These are phyloP conservation scores for Pogonophryne albipinna DNA, from an alignment of 2,797 vertebrate species.

Conservation along the genomic window DNA sequence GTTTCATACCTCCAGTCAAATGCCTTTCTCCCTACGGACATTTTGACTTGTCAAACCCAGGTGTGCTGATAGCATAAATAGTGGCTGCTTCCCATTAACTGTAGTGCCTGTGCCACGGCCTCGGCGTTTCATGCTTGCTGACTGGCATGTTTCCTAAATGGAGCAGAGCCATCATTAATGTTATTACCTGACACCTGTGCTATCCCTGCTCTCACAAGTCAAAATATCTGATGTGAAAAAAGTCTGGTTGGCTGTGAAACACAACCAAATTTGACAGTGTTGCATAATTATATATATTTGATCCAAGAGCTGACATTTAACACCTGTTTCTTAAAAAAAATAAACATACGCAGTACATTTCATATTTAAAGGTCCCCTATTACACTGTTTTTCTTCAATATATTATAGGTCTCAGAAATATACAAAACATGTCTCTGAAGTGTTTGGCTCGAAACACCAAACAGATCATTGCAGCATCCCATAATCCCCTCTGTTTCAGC, in stretches of 20 bases:
- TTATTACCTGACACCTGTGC: constrained; percentile 13
- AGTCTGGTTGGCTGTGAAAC: constrained; percentile 3
- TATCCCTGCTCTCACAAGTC: background rate
- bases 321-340: background rate
- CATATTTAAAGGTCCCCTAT: background rate
- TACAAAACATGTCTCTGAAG: too few species aligned
- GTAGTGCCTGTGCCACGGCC: constrained; percentile 3
- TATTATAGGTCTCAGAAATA: too few species aligned
- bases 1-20: constrained; percentile 18
- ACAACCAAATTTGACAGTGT: background rate
- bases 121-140: background rate
- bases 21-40: constrained; percentile 4
- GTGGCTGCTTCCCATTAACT: constrained; percentile 7
- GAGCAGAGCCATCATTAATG: constrained; percentile 11
- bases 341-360: background rate
- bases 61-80: constrained; percentile 25
- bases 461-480: too few species aligned
- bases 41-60: constrained; percentile 18
- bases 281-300: background rate
- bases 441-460: too few species aligned
- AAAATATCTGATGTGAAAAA: constrained; percentile 11
- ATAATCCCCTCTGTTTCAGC: too few species aligned
- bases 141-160: constrained; percentile 26
- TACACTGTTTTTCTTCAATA: too few species aligned
- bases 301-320: background rate